These are phyloP conservation scores for Melanotaenia parkinsoni DNA, from an alignment of 2,797 vertebrate species.

Conservation along the genomic window DNA sequence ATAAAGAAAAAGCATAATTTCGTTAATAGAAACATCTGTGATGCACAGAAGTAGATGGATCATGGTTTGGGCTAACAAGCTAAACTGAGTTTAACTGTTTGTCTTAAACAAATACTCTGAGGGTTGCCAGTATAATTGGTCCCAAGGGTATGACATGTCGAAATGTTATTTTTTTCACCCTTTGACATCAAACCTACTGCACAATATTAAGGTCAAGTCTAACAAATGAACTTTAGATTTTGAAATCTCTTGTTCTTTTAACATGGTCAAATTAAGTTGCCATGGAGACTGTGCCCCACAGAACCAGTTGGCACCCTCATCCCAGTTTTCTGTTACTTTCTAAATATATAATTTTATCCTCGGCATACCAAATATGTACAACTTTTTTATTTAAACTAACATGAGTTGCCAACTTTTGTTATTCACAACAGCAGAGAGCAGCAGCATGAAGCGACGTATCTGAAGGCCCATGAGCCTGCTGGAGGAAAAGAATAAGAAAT, in stretches of 20 bases:
- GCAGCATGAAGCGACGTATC: background rate
- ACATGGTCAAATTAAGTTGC: background rate
- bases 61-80: background rate
- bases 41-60: background rate
- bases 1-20: background rate
- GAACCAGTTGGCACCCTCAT: too few relatives aligned
- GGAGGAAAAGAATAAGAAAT: background rate
- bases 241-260: background rate
- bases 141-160: too few relatives aligned
- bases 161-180: background rate
- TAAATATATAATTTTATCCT: too few relatives aligned
- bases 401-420: background rate
- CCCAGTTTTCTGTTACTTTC: too few relatives aligned
- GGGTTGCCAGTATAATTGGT: too few relatives aligned
- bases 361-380: background rate
- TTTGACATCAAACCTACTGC: background rate
- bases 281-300: too few relatives aligned
- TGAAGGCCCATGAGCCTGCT: background rate
- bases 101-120: too few relatives aligned
- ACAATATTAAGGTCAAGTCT: background rate
- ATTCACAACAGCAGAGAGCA: background rate
- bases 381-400: background rate
- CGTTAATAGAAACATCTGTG: background rate
- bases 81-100: too few relatives aligned
- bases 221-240: background rate